These are phyloP conservation scores for Steromphala cineraria DNA, from an alignment of 2,888 invertebrate genomes.

Conservation along the genomic window DNA sequence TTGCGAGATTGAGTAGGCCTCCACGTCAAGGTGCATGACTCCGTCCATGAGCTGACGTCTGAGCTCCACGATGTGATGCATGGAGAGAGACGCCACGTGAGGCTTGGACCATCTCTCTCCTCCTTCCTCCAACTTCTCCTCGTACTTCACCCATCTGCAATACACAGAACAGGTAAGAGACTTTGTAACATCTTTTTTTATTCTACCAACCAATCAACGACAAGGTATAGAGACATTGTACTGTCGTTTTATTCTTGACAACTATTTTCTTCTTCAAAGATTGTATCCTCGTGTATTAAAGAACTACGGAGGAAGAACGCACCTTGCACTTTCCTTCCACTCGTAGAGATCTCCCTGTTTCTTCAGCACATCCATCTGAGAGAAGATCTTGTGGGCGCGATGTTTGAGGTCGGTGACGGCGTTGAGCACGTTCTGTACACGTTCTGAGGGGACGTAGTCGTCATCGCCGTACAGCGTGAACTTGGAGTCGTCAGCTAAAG, in stretches of 20 bases:
- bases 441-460: slow-evolving; percentile 84
- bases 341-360: slow-evolving; percentile 81
- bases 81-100: slow-evolving; percentile 93
- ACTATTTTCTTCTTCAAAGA: no score
- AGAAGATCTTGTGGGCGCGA: slow-evolving; percentile 90
- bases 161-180: no score
- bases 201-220: no score
- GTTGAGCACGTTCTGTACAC: slow-evolving; percentile 94
- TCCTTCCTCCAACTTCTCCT: slow-evolving; percentile 95
- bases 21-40: slow-evolving; percentile 94
- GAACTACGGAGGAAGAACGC: no score
- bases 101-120: slow-evolving; percentile 98
- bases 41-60: slow-evolving; percentile 93
- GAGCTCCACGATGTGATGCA: slow-evolving; percentile 96
- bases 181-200: no score
- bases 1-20: slow-evolving; percentile 86
- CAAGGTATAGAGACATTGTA: background rate
- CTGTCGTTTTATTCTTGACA: no score
- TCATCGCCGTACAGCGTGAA: slow-evolving; percentile 33
- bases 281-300: no score
- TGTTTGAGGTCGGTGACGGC: slow-evolving; percentile 79
- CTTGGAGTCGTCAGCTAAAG: slow-evolving; percentile 11
- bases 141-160: slow-evolving; percentile 78
- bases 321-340: slow-evolving; percentile 97
- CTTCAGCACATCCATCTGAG: slow-evolving; percentile 97